phyloP scores from a whole-genome alignment of 2,888 invertebrate genomes.

The Fragum sueziense region DNA sequence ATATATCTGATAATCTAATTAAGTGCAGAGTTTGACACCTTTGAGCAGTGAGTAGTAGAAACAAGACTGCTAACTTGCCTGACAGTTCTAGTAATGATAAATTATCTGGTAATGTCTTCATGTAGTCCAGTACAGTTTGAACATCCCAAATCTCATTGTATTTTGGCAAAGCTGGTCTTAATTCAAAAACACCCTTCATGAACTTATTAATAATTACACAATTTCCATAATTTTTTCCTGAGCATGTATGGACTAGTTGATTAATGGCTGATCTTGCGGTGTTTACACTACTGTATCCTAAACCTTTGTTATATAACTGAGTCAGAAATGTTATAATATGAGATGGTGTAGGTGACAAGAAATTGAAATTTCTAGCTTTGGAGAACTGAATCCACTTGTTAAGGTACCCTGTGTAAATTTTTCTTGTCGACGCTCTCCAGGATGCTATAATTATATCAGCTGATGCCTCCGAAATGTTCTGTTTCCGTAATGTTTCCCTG shows the following conservation, averaged over 20 bases:
- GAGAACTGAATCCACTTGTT: slow-evolving; percentile 44
- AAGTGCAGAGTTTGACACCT: no score
- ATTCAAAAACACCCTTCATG: slow-evolving; percentile 46
- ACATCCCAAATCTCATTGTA: slow-evolving; percentile 54
- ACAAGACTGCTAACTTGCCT: slow-evolving; percentile 43
- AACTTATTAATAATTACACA: slow-evolving; percentile 33
- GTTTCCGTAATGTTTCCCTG: slow-evolving; percentile 37
- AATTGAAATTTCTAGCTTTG: slow-evolving; percentile 20
- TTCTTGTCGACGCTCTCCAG: slow-evolving; percentile 50
- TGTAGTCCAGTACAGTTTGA: slow-evolving; percentile 34
- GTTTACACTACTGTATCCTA: slow-evolving; percentile 46
- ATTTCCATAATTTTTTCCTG: slow-evolving; percentile 17
- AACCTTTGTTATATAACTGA: slow-evolving; percentile 23
- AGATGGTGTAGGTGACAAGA: slow-evolving; percentile 24
- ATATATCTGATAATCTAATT: slow-evolving; percentile 36
- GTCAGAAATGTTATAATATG: slow-evolving; percentile 36
- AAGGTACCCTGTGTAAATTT: slow-evolving; percentile 48
- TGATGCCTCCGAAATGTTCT: slow-evolving; percentile 45
- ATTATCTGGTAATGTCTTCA: slow-evolving; percentile 12
- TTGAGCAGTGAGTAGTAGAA: no score
- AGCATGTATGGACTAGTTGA: no score
- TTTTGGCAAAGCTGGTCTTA: slow-evolving; percentile 50
- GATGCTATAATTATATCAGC: slow-evolving; percentile 40
- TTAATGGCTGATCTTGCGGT: no score
- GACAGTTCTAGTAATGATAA: slow-evolving; percentile 37